A percentile compares a stretch with the other conserved stretches of the same genome.
Evolutionary conservation across 2,797 vertebrate genomes (phyloP).

Genomic region (Spea hammondii): DNA sequence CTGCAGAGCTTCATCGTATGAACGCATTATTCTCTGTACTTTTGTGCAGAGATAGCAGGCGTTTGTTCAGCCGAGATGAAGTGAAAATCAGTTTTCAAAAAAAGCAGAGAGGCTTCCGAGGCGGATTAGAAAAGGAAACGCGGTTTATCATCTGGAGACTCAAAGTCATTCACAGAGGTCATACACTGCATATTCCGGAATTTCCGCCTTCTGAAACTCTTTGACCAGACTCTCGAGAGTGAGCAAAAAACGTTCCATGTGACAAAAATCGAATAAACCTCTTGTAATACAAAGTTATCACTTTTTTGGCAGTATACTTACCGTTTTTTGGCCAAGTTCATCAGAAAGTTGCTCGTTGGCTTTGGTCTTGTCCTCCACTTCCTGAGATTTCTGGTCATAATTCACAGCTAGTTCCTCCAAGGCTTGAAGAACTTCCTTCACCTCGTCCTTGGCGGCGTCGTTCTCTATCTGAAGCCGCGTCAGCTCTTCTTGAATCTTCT

Average conservation of each 20-base stretch:
- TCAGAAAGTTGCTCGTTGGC: slow-evolving; percentile 82
- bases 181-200: neutral
- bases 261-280: neutral
- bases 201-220: neutral
- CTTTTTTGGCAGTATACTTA: slow-evolving; percentile 54
- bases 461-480: slow-evolving; percentile 85
- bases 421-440: slow-evolving; percentile 96
- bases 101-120: neutral
- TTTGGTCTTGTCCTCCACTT: slow-evolving; percentile 84
- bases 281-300: neutral
- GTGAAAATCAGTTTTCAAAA: slow-evolving; percentile 12
- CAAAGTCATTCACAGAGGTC: neutral
- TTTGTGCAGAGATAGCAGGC: neutral
- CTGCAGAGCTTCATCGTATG: neutral
- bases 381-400: slow-evolving; percentile 96
- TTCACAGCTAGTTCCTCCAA: slow-evolving; percentile 96
- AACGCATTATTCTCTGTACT: neutral
- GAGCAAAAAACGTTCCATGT: neutral
- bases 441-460: slow-evolving; percentile 87
- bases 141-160: neutral
- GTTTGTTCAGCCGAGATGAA: neutral
- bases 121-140: neutral
- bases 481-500: slow-evolving; percentile 88
- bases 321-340: slow-evolving; percentile 85
- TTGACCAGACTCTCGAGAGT: neutral